Evolutionary conservation across 2,797 vertebrate species (phyloP), one percentile per base, ranked within the genome.

Genomic region (Channallabes apus): DNA sequence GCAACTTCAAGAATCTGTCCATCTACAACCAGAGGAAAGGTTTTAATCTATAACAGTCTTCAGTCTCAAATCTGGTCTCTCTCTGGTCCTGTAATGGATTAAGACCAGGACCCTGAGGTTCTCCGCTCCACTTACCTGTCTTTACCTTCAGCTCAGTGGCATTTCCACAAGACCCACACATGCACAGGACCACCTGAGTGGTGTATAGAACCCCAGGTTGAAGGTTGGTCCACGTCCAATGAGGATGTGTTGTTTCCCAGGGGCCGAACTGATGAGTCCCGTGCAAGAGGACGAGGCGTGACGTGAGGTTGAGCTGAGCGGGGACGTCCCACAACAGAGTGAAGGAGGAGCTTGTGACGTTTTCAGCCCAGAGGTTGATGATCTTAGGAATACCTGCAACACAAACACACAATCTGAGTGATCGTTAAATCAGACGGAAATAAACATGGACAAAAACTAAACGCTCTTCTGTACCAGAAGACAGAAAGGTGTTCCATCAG

Each of bases 1-100:
- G 84, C 91, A 32, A 94, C 96, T 0, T 86, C 86, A 68, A 98
- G 91, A 22, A 89, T 95, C 89, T 87, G 93, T 86, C 93, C 93
- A 80, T 85, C 97, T 99, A 90, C 20, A 85, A 89, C 92, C 80
- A 89, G 84, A 22, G 88, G 2, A 18, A 59, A n/a, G 8, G 17
- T 41, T 86, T 51, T 29, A 79, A 38, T 29, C 12, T 51, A 75
- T 8, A 29, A 71, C 51, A 61, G 6, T 24, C 11, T 46, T 41
- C 11, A 0, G 22, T 72, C 27, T 78, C 32, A 6, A 22, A 46
- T n/a, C 41, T 24, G 71, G 15, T 20, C 46, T 4, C 46, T 4
- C n/a, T 75, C 15, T 59, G 76, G 54, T 77, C 17, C 51, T 6
- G 32, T 18, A 29, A 56, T 15, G 29, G 20, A 27, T 1, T 46